A percentile compares a stretch with the other conserved stretches of the same genome.
Evolutionary conservation across 2,888 invertebrate species (phyloP).

Genomic region (Heliothis peltigera): DNA sequence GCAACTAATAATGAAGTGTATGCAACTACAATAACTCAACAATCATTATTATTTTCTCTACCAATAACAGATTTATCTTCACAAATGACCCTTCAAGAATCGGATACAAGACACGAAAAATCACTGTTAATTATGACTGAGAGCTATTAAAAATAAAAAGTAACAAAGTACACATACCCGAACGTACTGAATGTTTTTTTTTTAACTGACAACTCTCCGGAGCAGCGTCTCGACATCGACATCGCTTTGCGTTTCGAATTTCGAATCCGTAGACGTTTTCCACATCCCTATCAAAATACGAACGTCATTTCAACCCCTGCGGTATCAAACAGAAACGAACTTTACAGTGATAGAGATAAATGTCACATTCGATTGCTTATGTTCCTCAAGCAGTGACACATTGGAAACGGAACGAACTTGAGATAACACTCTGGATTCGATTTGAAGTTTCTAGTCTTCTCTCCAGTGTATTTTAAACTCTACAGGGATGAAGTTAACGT

Average conservation of each 20-base stretch:
- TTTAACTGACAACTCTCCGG: conserved; percentile 76
- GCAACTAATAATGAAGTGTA: neutral
- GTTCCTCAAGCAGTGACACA: conserved; percentile 69
- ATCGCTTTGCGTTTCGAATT: conserved; percentile 82
- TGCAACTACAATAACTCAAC: neutral
- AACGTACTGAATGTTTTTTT: conserved; percentile 62
- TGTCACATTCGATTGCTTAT: conserved; percentile 67
- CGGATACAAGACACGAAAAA: conserved; percentile 41
- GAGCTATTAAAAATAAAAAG: conserved; percentile 55
- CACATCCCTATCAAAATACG: conserved; percentile 67
- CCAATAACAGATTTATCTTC: conserved; percentile 18
- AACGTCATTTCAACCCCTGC: conserved; percentile 65
- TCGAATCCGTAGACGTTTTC: conserved; percentile 80
- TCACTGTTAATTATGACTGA: conserved; percentile 55
- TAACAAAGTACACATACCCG: conserved; percentile 42
- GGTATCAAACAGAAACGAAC: conserved; percentile 62
- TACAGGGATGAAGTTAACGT: conserved; percentile 68
- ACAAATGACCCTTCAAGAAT: conserved; percentile 19
- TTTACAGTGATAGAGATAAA: conserved; percentile 66
- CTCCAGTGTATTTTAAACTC: conserved; percentile 70
- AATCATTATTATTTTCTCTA: neutral
- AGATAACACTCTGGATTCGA: conserved; percentile 83
- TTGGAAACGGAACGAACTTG: conserved; percentile 76
- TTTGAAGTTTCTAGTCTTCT: conserved; percentile 73
- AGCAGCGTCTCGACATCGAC: conserved; percentile 70